A percentile compares a stretch with the other conserved stretches of the same genome.
These are phyloP conservation scores for Sceloporus tristichus DNA, from an alignment of 2,113 vertebrate genomes.

Conservation along the genomic window DNA sequence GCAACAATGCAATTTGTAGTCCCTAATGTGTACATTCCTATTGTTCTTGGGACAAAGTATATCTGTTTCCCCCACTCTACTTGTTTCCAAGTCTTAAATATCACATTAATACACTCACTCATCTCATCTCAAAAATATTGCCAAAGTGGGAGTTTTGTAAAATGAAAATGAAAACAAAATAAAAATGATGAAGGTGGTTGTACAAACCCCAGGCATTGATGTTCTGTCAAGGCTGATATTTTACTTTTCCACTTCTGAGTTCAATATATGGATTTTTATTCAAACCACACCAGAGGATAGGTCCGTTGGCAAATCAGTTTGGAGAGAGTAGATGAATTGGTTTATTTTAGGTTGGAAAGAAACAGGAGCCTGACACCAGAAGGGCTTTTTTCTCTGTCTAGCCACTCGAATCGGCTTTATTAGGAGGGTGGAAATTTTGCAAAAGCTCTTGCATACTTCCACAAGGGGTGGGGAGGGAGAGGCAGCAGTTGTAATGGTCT, in stretches of 20 bases:
- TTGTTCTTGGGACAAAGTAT: neutral
- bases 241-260: constrained; percentile 66
- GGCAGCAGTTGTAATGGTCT: constrained; percentile 16
- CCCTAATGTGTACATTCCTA: too few species aligned
- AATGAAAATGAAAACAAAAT: constrained; percentile 23
- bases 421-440: constrained; percentile 27
- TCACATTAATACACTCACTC: constrained; percentile 15
- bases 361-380: neutral
- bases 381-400: neutral
- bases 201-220: constrained; percentile 46
- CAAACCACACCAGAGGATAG: constrained; percentile 52
- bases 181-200: constrained; percentile 49
- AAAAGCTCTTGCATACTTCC: constrained; percentile 39
- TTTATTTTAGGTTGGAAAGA: constrained; percentile 14
- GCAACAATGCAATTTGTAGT: too few species aligned
- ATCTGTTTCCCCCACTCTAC: neutral
- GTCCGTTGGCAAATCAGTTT: constrained; percentile 27
- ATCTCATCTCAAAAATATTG: constrained; percentile 43
- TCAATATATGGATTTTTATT: constrained; percentile 73
- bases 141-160: constrained; percentile 55
- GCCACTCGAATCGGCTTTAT: neutral
- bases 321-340: neutral
- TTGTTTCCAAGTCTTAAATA: neutral
- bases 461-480: neutral
- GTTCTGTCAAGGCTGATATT: constrained; percentile 61